phyloP scores from a whole-genome alignment of 2,888 invertebrate genomes.

The Julus scanicus region DNA sequence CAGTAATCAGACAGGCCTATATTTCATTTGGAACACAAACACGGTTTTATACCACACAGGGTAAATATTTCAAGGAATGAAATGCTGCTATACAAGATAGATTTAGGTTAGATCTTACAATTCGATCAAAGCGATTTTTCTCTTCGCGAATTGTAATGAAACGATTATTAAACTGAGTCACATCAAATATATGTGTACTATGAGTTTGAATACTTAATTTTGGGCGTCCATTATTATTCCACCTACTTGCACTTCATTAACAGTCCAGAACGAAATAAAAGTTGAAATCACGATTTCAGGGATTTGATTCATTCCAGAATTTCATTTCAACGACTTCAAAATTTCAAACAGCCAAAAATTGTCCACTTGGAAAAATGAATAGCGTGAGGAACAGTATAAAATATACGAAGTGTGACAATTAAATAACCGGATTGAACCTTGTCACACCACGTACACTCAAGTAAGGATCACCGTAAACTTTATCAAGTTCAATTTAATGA shows the following conservation, averaged over 20 bases:
- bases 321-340: too few species aligned
- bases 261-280: neutral
- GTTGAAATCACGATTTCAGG: too few species aligned
- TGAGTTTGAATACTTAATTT: slow-evolving; percentile 12
- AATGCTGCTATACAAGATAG: neutral
- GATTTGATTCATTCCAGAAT: too few species aligned
- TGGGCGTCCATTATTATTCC: neutral
- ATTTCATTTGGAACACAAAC: slow-evolving; percentile 15
- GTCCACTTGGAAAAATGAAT: too few species aligned
- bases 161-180: neutral
- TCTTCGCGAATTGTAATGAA: neutral
- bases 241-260: neutral
- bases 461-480: too few species aligned
- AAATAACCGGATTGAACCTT: too few species aligned
- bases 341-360: too few species aligned
- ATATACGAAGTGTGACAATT: too few species aligned
- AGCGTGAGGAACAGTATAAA: too few species aligned
- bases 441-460: too few species aligned
- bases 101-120: slow-evolving; percentile 33
- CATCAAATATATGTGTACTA: neutral
- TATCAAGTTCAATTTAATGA: too few species aligned
- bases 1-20: neutral
- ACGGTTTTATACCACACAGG: neutral
- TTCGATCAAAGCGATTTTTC: neutral
- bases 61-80: neutral